These are phyloP conservation scores for Hydrozoanthus tunicans DNA, from an alignment of 64 coral and sea anemone genomes.

Conservation along the genomic window DNA sequence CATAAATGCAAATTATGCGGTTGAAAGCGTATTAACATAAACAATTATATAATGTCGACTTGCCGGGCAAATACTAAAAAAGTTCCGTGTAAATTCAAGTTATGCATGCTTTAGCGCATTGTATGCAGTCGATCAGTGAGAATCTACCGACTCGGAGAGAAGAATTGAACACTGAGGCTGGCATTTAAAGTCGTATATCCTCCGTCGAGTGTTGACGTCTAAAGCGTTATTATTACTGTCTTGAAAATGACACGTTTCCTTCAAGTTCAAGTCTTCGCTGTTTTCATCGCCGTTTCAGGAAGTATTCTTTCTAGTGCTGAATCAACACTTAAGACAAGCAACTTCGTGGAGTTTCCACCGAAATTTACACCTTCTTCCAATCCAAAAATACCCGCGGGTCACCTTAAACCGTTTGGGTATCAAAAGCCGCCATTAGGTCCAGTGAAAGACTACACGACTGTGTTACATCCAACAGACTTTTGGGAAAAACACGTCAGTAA, in stretches of 20 bases:
- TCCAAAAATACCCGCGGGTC: conserved; percentile 55
- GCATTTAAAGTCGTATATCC: not conserved
- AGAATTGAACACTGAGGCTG: not conserved
- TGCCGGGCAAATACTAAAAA: no score
- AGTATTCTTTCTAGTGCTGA: not conserved
- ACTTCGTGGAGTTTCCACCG: conserved; percentile 56
- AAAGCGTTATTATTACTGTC: not conserved
- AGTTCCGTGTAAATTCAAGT: no score
- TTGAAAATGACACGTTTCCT: not conserved
- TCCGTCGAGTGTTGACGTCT: not conserved
- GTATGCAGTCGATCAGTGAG: no score
- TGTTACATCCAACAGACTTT: conserved; percentile 68
- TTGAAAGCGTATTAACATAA: no score
- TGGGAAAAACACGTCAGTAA: conserved; percentile 80
- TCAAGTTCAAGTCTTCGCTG: not conserved
- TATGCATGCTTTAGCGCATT: no score
- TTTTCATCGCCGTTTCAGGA: conserved; percentile 12
- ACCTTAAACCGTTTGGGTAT: conserved; percentile 77
- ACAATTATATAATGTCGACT: no score
- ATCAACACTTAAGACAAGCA: not conserved
- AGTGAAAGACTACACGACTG: conserved; percentile 64
- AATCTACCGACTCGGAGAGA: no score
- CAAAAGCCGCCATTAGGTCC: conserved; percentile 72
- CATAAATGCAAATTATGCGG: no score
- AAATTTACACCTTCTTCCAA: conserved; percentile 44